A percentile compares a stretch with the other conserved stretches of the same genome.
Conservation (phyloP, 1,140 invertebrate species). For the Calosoma granatense region DNA sequence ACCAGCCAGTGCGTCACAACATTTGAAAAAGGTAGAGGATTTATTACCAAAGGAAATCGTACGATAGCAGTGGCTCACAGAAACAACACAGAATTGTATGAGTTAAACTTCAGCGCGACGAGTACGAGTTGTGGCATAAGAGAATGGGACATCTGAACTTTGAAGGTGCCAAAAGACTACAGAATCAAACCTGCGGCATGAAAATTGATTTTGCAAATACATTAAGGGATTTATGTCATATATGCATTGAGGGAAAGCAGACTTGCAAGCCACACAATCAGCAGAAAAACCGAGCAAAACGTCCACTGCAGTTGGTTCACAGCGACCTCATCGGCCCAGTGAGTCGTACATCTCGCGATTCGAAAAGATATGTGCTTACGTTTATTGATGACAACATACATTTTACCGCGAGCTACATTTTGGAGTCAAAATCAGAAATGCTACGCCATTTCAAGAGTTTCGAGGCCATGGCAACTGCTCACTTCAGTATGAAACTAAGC, state of each 20-base stretch:
- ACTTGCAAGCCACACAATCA: conserved; percentile 12
- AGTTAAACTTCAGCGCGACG: too few species aligned
- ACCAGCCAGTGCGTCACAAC: too few species aligned
- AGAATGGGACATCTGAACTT: background rate
- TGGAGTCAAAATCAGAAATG: conserved; percentile 29
- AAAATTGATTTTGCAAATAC: too few species aligned
- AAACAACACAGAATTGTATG: too few species aligned
- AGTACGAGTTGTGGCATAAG: background rate
- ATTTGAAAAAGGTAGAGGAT: too few species aligned
- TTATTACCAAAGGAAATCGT: too few species aligned
- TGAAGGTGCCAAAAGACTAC: background rate
- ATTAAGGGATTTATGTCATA: background rate
- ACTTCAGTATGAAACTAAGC: conserved; percentile 13
- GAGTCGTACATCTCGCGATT: conserved; percentile 23
- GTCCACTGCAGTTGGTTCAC: conserved; percentile 27
- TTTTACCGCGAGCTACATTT: conserved; percentile 26
- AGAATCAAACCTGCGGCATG: too few species aligned
- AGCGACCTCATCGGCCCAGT: conserved; percentile 32
- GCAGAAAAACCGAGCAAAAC: conserved; percentile 9
- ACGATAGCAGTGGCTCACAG: too few species aligned
- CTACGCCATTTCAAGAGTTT: conserved; percentile 23
- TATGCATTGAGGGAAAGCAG: conserved; percentile 20
- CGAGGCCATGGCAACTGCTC: conserved; percentile 14
- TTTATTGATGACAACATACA: conserved; percentile 33
- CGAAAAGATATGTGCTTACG: conserved; percentile 29